Conservation (phyloP, 2,113 vertebrate genomes). For the Heptranchias perlo region DNA sequence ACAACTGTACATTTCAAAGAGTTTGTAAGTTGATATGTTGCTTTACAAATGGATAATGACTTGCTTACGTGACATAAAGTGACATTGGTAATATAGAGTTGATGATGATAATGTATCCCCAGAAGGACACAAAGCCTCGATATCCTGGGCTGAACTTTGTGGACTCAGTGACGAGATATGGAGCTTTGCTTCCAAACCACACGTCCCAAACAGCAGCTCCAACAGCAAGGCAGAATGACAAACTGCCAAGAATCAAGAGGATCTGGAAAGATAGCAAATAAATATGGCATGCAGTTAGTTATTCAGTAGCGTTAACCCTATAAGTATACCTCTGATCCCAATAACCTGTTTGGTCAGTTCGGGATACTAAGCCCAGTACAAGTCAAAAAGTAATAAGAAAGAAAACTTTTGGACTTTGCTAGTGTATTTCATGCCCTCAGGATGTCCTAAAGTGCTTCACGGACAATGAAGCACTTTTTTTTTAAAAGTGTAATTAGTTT, state of each 20-base stretch:
- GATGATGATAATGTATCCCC: constrained; percentile 80
- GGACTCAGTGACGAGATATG: constrained; percentile 50
- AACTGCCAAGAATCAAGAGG: constrained; percentile 47
- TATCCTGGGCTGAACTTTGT: constrained; percentile 44
- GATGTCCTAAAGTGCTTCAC: neutral
- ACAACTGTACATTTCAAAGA: neutral
- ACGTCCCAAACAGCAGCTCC: constrained; percentile 45
- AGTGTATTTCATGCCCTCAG: neutral
- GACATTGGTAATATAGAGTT: constrained; percentile 79
- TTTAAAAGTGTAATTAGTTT: neutral
- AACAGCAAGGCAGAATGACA: constrained; percentile 26
- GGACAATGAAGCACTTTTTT: neutral
- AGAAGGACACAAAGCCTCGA: constrained; percentile 72
- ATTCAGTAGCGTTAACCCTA: neutral
- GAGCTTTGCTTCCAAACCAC: constrained; percentile 48
- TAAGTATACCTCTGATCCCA: neutral
- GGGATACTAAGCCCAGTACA: neutral
- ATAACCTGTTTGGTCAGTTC: neutral
- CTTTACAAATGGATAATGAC: neutral
- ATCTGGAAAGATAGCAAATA: constrained; percentile 47
- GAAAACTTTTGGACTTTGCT: neutral
- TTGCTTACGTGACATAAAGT: constrained; percentile 79
- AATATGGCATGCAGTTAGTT: neutral
- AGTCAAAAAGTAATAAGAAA: neutral
- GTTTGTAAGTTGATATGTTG: neutral